Conservation (phyloP, 2,888 invertebrate genomes). For the Nesidiocoris tenuis region DNA sequence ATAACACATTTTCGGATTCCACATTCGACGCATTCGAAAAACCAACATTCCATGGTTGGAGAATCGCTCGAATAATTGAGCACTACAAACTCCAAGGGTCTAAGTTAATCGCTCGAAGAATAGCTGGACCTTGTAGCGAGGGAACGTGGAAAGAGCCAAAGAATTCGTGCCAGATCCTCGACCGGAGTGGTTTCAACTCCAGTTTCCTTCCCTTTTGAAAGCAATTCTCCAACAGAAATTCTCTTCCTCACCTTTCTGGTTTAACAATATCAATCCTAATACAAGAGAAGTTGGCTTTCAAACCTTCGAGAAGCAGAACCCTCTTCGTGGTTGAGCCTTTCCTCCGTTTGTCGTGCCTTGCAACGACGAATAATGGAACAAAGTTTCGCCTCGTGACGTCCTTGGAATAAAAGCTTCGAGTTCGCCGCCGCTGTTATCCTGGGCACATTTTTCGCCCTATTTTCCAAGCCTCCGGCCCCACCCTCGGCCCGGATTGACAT, state of each 20-base stretch:
- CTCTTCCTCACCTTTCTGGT: not conserved
- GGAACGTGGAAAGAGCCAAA: too few species aligned
- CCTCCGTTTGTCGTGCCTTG: not conserved
- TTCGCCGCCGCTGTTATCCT: not conserved
- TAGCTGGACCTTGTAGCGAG: too few species aligned
- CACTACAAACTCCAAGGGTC: too few species aligned
- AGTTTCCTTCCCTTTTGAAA: not conserved
- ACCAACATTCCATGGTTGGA: too few species aligned
- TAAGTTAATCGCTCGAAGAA: too few species aligned
- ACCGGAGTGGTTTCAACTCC: not conserved
- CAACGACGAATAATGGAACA: not conserved
- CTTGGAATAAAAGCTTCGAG: not conserved
- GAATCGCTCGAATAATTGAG: too few species aligned
- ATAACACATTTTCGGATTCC: too few species aligned
- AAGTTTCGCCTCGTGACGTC: not conserved
- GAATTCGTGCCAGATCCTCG: too few species aligned
- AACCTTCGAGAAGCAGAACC: not conserved
- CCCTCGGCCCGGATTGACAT: not conserved
- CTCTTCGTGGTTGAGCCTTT: not conserved
- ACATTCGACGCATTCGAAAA: too few species aligned
- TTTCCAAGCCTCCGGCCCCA: not conserved
- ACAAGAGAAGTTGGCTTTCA: constrained; percentile 10
- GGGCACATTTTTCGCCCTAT: not conserved
- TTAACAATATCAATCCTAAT: constrained; percentile 28
- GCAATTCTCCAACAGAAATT: not conserved